Conservation (phyloP, 2,797 vertebrate species). For the Capromys pilorides region DNA sequence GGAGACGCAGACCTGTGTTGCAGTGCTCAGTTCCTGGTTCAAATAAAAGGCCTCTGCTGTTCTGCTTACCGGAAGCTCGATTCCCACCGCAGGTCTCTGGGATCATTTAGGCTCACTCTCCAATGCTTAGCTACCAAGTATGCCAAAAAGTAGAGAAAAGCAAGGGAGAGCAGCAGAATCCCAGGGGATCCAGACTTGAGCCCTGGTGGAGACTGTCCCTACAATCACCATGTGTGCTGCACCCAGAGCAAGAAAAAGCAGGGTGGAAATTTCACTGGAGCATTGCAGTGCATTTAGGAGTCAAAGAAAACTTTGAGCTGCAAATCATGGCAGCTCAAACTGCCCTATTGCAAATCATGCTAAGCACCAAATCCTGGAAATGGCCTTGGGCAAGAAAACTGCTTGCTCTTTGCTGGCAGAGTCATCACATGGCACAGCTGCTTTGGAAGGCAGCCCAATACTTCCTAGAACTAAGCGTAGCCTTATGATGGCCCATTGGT, state of each 20-base stretch:
- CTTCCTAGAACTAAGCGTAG: background rate
- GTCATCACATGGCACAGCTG: background rate
- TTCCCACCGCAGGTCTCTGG: background rate
- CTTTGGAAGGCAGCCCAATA: background rate
- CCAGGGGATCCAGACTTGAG: background rate
- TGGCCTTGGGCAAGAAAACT: background rate
- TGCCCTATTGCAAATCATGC: background rate
- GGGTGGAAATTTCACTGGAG: background rate
- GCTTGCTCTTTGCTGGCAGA: background rate
- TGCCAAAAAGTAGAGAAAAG: background rate
- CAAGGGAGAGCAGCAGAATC: background rate
- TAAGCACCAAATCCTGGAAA: background rate
- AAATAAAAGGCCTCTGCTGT: background rate
- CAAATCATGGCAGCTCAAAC: background rate
- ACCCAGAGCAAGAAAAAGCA: background rate
- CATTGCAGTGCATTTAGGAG: background rate
- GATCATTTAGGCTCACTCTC: background rate
- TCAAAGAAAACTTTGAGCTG: background rate
- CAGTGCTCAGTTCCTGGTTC: background rate
- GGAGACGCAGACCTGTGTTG: background rate
- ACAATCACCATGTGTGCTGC: background rate
- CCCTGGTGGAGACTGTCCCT: background rate
- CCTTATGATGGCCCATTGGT: background rate
- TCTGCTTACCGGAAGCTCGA: background rate
- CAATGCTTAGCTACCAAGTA: background rate